A percentile compares a stretch with the other conserved stretches of the same genome.
Evolutionary conservation across 2,797 vertebrate species (phyloP).

Genomic region (Myotis pilosus): DNA sequence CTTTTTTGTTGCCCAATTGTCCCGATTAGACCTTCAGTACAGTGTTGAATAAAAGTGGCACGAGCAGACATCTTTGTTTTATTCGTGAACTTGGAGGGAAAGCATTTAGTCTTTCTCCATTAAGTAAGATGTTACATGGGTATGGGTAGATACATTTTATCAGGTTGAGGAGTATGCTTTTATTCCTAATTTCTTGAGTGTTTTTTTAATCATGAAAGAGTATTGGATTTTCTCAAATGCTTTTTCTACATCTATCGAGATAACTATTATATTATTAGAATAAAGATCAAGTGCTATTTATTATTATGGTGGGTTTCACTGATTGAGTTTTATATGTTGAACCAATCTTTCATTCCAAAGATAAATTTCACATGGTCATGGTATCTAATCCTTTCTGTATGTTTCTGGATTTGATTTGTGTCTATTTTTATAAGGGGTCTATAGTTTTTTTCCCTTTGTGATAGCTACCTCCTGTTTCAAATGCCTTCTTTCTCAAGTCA

Average conservation of each 20-base stretch:
- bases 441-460: not conserved
- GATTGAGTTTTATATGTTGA: not conserved
- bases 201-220: not conserved
- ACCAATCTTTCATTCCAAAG: not conserved
- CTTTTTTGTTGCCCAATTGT: not conserved
- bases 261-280: conserved; percentile 19
- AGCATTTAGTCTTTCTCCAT: not conserved
- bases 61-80: not conserved
- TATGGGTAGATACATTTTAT: not conserved
- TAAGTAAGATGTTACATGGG: not conserved
- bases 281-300: not conserved
- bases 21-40: not conserved
- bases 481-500: not conserved
- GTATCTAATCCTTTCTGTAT: not conserved
- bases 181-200: not conserved
- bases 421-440: not conserved
- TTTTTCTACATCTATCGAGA: not conserved
- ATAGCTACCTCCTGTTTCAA: not conserved
- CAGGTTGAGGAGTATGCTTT: not conserved
- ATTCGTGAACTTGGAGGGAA: not conserved
- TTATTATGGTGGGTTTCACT: not conserved
- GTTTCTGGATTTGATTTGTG: not conserved
- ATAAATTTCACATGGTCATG: not conserved
- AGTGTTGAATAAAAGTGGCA: not conserved
- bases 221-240: conserved; percentile 4